Percentiles rank a stretch among this genome's conserved stretches.
Evolutionary conservation across 2,797 vertebrate genomes (phyloP).

Genomic region (Poeciliopsis infans): DNA sequence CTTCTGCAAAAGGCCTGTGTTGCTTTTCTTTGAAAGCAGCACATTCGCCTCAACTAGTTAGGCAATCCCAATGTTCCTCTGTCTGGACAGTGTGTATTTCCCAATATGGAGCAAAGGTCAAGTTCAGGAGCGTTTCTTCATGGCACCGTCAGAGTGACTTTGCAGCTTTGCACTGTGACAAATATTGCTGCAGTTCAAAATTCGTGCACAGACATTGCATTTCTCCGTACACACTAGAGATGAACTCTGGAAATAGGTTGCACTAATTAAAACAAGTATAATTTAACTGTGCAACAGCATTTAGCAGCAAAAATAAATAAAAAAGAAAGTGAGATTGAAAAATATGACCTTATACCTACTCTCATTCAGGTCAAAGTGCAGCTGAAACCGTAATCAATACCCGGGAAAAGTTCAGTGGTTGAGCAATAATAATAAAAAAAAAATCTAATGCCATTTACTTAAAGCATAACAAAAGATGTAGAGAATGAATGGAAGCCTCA

Average conservation of each 20-base stretch:
- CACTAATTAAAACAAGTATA: not conserved
- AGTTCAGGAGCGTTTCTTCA: not conserved
- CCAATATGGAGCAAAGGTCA: constrained; percentile 47
- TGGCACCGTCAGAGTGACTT: not conserved
- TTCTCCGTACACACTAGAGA: not conserved
- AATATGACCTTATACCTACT: not conserved
- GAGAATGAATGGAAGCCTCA: not conserved
- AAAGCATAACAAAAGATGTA: not conserved
- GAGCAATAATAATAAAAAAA: not conserved
- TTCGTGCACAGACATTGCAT: not conserved
- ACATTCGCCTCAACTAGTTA: not conserved
- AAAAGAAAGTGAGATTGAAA: not conserved
- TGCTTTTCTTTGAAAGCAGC: not conserved
- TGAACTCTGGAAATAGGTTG: not conserved
- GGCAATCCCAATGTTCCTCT: not conserved
- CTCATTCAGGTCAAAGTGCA: not conserved
- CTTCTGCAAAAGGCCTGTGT: not conserved
- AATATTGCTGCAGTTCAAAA: not conserved
- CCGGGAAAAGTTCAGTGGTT: not conserved
- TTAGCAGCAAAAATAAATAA: not conserved
- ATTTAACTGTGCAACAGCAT: not conserved
- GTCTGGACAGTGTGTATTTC: not conserved
- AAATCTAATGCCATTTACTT: not conserved
- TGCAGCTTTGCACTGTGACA: not conserved
- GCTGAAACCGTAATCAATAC: not conserved